These are phyloP conservation scores for Elegia similella DNA, from an alignment of 2,888 invertebrate species.

Conservation along the genomic window DNA sequence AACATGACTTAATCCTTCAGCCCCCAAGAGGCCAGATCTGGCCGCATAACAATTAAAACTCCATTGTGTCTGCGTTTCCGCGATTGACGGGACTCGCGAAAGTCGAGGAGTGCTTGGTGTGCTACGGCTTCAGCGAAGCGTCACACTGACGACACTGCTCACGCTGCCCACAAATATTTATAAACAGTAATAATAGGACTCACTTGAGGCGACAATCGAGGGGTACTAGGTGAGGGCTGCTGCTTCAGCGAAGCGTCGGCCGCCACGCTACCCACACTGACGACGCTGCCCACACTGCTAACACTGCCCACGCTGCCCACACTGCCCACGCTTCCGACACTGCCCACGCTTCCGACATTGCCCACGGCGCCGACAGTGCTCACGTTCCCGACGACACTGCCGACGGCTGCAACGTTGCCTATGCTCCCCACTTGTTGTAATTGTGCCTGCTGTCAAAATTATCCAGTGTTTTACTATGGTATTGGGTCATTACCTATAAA, in stretches of 20 bases:
- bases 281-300: constrained; percentile 38
- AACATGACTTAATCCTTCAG: too few species aligned
- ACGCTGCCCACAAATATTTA: too few species aligned
- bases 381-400: constrained; percentile 39
- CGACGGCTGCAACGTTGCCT: constrained; percentile 31
- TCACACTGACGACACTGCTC: too few species aligned
- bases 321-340: constrained; percentile 42
- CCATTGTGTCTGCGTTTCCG: too few species aligned
- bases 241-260: constrained; percentile 66
- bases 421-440: constrained; percentile 79
- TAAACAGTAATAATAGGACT: constrained; percentile 16
- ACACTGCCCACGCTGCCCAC: constrained; percentile 33
- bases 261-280: constrained; percentile 37
- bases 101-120: too few species aligned
- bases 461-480: too few species aligned
- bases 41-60: too few species aligned
- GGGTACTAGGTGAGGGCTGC: constrained; percentile 69
- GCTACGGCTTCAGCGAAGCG: too few species aligned
- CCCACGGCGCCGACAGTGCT: constrained; percentile 41
- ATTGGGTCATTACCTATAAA: too few species aligned
- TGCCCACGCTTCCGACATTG: constrained; percentile 37
- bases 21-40: too few species aligned
- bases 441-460: constrained; percentile 83
- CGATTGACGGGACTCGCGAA: too few species aligned
- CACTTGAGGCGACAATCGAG: constrained; percentile 70